Evolutionary conservation across 2,113 vertebrate genomes (phyloP), one percentile per base, ranked within the genome.

Genomic region (Pollachius pollachius): DNA sequence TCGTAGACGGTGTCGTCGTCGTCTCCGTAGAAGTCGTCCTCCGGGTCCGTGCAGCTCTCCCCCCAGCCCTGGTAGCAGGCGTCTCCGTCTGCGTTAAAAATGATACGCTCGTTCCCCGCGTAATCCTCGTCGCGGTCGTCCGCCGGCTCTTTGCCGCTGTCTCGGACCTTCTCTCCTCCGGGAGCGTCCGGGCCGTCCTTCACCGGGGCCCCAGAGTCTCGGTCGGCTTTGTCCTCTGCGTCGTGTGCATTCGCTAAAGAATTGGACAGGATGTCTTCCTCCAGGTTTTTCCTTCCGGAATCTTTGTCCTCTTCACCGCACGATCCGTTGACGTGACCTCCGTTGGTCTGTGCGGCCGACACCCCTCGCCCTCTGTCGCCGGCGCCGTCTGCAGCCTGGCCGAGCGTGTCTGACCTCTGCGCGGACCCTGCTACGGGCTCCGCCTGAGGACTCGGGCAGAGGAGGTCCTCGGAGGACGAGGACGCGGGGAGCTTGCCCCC

Each of bases 1-100:
- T 97, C 95, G 0, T 95, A 98, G 87, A 87, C 92, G 62, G 84
- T 90, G 75, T 94, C 94, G 66, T 96, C 95, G 13, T 98, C 95
- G 18, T 98, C 97, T 34, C 94, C 96, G 3, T 95, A 95, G 63
- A 96, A 92, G 79, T 97, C 94, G 66, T 97, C 96, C 60, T 97
- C 95, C 0, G 92, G 92, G 57, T 99, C 96, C 0, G 95, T 96
- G 83, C 94, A 95, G 68, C 95, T 95, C 86, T 97, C 95, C 62
- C 93, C 96, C 97, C 96, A 98, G 65, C 96, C 96, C 41, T 96
- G 94, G 83, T 93, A 94, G 74, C 96, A 98, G 0, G 95, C 94
- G 0, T 90, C 97, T 57, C 95, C 95, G 69, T 97, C 95, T 0
- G 90, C 89, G 2, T 90, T 93, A 82, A 90, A 92, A 85, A 92